Base-by-base conservation (phyloP, 1,140 invertebrate genomes). In the Rhopalosiphum maidis region DNA sequence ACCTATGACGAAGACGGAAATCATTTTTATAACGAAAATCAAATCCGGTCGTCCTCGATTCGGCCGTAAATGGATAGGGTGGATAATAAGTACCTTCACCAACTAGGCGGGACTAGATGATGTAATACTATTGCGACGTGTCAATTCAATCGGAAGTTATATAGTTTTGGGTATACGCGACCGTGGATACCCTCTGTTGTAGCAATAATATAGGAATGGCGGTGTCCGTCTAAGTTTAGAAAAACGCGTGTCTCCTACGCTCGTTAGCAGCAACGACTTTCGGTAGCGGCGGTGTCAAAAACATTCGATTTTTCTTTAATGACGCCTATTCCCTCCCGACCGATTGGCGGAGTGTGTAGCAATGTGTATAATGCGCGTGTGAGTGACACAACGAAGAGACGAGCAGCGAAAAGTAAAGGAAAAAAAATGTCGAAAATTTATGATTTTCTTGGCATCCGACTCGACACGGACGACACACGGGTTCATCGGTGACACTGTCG, bases 251-350 rank as follows among this genome's bases (percentile, higher is more conserved):
- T 37, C 37, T 43, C 37, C 37, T 43, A 90, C 90, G 68, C 68
- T 48, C 91, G 77, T 51, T 92, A 92, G 46, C 35, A 11, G 2
- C 46, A 22, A 51, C 91, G 46, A 35, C 46, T 46, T 41, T 77
- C 85, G 90, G 25, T 77, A 21, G 68, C 68, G 68, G 25, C 4
- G 46, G 48, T 30, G 77, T 54, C 91, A 86, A 23, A 93, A 83
- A 86, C 90, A 83, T 92, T 92, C 90, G 90, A 92, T 92, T 92
- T 82, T 92, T 83, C 68, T 83, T 83, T 83, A 92, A 92, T 37
- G 68, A 92, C 68, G 30, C 68, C 41, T 68, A 35, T 48, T 54
- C 87, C 46, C 30, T 54, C 87, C n/a, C 55, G 55, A 30, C 30
- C 60, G 55, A 46, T n/a, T 46, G 43, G 86, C 3, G 41, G 9